Base-by-base conservation (phyloP, 2,888 invertebrate species). In the Prosopocoilus inquinatus region DNA sequence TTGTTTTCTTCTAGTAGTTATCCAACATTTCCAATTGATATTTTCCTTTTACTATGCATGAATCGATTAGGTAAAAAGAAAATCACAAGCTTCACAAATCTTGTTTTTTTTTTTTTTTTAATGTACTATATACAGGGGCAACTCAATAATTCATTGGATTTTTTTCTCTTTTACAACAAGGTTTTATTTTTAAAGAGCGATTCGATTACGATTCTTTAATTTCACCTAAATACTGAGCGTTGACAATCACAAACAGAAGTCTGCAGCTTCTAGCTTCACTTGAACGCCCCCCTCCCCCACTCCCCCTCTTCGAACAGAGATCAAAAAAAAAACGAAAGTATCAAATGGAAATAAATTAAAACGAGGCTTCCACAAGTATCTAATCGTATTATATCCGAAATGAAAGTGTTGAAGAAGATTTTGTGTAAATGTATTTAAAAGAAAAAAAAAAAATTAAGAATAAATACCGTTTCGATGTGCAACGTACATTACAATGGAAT, bases 341-440 rank as follows among this genome's bases (percentile, higher is more conserved):
- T 50, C 50, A 34, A 50, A 16, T 50, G 50, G 44, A 34, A 44
- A 44, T 13, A 13, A 34, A 50, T 12, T 45, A 41, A 38, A 45
- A 45, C 47, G 38, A 47, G 53, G 53, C 53, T 53, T 53, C 53
- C 53, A 53, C 46, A 53, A 47, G 47, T 47, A 47, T 47, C 39
- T 47, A 53, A 53, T 47, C 53, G 41, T 53, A 53, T 53, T 47
- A 47, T 41, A 47, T 28, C 32, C 45, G 43, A 44, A 44, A 50
- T 15, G 34, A 41, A 52, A 53, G 44, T 52, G 52, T 46, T 47
- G 43, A 50, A 58, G 43, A 50, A 58, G 45, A 47, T 52, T 52
- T 56, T 47, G 55, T 58, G 53, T 53, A 58, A 58, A 53, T 57
- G 53, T 45, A 55, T 28, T 28, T 28, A 28, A 28, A 28, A 5